These are phyloP conservation scores for Centroberyx gerrardi DNA, from an alignment of 2,797 vertebrate species.

Conservation along the genomic window DNA sequence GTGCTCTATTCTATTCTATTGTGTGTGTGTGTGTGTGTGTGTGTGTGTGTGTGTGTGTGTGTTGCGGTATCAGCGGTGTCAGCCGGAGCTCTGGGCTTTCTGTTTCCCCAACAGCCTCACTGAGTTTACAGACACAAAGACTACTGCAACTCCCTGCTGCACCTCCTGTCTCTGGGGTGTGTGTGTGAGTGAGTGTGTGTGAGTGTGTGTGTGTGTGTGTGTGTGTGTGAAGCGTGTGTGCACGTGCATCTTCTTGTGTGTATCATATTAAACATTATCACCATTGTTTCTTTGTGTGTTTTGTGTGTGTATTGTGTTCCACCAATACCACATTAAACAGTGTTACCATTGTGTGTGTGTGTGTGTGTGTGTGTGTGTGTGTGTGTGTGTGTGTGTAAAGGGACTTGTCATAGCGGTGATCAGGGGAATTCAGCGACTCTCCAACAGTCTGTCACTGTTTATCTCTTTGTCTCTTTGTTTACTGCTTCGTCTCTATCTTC, in stretches of 20 bases:
- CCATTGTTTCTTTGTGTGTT: conserved; percentile 13
- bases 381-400: conserved; percentile 26
- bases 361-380: conserved; percentile 3
- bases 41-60: conserved; percentile 42
- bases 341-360: conserved; percentile 20
- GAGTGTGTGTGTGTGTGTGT: conserved; percentile 16
- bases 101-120: conserved; percentile 81
- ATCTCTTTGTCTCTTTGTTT: conserved; percentile 69
- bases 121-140: conserved; percentile 82
- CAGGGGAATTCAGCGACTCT: conserved; percentile 63
- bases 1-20: neutral
- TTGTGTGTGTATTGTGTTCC: neutral
- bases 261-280: conserved; percentile 45
- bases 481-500: conserved; percentile 22
- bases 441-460: conserved; percentile 72
- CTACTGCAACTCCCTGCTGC: conserved; percentile 73
- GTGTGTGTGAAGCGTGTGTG: no score
- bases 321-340: conserved; percentile 33
- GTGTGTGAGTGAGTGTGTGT: conserved; percentile 47
- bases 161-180: conserved; percentile 59
- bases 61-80: conserved; percentile 10
- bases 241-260: neutral
- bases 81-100: conserved; percentile 55
- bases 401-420: conserved; percentile 5
- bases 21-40: conserved; percentile 51